Conservation (phyloP, 2,113 vertebrate species). For the Egretta garzetta region DNA sequence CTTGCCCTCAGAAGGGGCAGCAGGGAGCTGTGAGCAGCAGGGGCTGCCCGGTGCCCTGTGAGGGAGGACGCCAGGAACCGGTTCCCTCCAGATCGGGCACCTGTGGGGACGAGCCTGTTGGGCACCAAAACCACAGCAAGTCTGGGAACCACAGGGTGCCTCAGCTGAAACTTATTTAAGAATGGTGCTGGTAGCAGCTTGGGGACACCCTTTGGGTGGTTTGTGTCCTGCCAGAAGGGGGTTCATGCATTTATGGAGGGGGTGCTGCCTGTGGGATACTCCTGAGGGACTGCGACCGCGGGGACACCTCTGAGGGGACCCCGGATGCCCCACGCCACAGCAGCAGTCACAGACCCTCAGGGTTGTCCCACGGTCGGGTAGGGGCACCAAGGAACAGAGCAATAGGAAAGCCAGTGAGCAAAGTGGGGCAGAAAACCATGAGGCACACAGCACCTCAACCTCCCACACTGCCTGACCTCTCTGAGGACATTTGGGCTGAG, state of each 20-base stretch:
- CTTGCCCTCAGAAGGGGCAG: fast-evolving
- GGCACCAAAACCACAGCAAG: background rate
- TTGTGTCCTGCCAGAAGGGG: background rate
- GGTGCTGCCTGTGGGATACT: background rate
- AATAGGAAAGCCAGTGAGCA: background rate
- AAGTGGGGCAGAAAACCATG: background rate
- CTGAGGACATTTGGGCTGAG: background rate
- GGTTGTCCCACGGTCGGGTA: background rate
- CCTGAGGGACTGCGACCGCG: background rate
- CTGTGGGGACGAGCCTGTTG: no score
- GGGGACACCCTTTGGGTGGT: background rate
- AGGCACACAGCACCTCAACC: background rate
- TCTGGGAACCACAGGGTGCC: fast-evolving
- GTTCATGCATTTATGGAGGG: no score
- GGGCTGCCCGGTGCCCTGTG: background rate
- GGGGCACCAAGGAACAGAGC: background rate
- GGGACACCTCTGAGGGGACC: background rate
- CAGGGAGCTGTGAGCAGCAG: fast-evolving
- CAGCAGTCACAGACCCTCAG: background rate
- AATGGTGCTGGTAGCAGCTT: background rate
- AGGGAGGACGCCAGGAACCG: no score
- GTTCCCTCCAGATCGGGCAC: background rate
- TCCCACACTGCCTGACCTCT: background rate
- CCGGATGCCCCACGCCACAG: background rate
- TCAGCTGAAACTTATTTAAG: no score